A percentile compares a stretch with the other conserved stretches of the same genome.
Evolutionary conservation across 2,888 invertebrate genomes (phyloP).

Genomic region (Ischnus inquisitorius): DNA sequence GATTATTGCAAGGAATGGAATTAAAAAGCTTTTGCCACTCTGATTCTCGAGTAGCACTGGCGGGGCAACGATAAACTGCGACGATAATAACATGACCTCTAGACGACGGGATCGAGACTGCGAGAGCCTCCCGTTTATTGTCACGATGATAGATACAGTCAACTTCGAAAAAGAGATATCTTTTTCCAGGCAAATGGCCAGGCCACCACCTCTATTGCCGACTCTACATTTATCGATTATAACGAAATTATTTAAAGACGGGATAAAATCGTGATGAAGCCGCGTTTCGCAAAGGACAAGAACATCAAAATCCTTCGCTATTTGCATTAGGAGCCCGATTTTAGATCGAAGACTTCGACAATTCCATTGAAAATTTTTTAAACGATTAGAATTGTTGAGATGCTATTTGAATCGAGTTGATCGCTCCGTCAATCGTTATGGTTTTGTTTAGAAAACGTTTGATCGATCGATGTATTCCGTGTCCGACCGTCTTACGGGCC

Average conservation of each 20-base stretch:
- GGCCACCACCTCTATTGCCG: slow-evolving; percentile 7
- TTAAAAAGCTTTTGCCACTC: background rate
- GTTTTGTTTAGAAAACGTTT: no score
- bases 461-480: no score
- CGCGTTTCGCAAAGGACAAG: slow-evolving; percentile 30
- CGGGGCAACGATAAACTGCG: background rate
- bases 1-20: background rate
- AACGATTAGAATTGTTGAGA: background rate
- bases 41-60: background rate
- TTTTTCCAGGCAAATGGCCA: slow-evolving; percentile 20
- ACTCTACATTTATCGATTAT: background rate
- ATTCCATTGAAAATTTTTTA: background rate
- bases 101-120: background rate
- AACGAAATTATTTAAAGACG: slow-evolving; percentile 2
- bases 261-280: background rate
- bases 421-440: no score
- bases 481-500: no score
- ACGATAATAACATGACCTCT: background rate
- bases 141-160: background rate
- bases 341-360: no score
- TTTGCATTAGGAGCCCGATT: background rate
- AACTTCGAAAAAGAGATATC: background rate
- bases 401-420: no score
- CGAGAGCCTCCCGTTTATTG: background rate
- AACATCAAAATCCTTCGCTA: slow-evolving; percentile 1